Conservation (phyloP, 2,797 vertebrate genomes). For the Monodelphis domestica region DNA sequence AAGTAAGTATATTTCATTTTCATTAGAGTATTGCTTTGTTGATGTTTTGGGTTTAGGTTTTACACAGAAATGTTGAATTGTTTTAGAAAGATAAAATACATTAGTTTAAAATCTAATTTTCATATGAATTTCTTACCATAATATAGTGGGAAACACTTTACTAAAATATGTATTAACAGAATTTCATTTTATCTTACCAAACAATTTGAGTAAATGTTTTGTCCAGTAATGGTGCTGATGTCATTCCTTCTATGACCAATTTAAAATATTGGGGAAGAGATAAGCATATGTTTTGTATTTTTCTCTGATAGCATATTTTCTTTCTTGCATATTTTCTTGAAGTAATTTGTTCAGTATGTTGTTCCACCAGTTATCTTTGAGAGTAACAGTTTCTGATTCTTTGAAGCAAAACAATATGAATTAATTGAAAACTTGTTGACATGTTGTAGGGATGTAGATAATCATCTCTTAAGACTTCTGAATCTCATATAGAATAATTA, state of each 20-base stretch:
- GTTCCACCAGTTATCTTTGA: conserved; percentile 5
- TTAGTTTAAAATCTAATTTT: conserved; percentile 75
- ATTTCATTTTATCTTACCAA: conserved; percentile 66
- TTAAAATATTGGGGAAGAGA: conserved; percentile 30
- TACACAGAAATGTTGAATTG: conserved; percentile 53
- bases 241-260: conserved; percentile 45
- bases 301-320: conserved; percentile 39
- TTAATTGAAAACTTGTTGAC: conserved; percentile 36
- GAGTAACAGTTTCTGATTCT: conserved; percentile 27
- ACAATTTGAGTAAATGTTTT: conserved; percentile 66
- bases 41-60: conserved; percentile 45
- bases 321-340: conserved; percentile 41
- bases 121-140: conserved; percentile 65
- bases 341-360: not conserved
- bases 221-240: conserved; percentile 55
- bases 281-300: conserved; percentile 17
- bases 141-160: conserved; percentile 43
- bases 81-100: conserved; percentile 64
- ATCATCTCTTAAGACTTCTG: conserved; percentile 19
- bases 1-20: conserved; percentile 70
- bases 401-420: conserved; percentile 1
- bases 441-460: conserved; percentile 16
- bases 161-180: conserved; percentile 59
- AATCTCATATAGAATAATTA: conserved; percentile 2
- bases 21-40: conserved; percentile 38